These are phyloP conservation scores for zebrafish (Danio rerio) DNA, from an alignment of 2,113 vertebrate species.

Conservation along the genomic window DNA sequence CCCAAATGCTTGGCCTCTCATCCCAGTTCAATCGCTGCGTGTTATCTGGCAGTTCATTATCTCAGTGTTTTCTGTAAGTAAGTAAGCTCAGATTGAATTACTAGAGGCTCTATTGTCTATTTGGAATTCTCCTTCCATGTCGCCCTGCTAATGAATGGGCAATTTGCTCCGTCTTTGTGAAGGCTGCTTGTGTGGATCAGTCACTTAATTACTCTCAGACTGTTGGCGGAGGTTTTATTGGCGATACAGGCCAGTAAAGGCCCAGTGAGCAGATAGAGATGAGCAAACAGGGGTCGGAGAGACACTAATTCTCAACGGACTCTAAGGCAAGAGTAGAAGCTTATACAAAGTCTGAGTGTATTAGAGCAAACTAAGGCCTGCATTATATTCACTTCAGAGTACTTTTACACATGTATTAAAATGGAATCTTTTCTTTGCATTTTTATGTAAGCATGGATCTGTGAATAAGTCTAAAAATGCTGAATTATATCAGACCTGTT, in stretches of 20 bases:
- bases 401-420: no score
- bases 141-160: conserved; percentile 95
- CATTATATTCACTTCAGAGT: neutral
- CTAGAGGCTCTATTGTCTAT: conserved; percentile 89
- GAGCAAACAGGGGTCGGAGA: conserved; percentile 26
- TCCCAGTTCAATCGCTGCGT: conserved; percentile 68
- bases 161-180: conserved; percentile 98
- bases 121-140: conserved; percentile 91
- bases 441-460: no score
- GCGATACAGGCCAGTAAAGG: conserved; percentile 77
- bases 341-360: neutral
- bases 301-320: conserved; percentile 46
- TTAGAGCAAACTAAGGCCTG: neutral
- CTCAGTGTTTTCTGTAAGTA: conserved; percentile 99
- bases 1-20: conserved; percentile 48
- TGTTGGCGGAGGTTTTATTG: conserved; percentile 86
- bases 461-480: no score
- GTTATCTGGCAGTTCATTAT: conserved; percentile 98
- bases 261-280: conserved; percentile 54
- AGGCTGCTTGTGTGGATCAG: conserved; percentile 90
- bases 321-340: no score
- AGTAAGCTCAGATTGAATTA: conserved; percentile 98
- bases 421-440: no score
- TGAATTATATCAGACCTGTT: no score
- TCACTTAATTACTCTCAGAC: conserved; percentile 93